These are phyloP conservation scores for Macaca fascicularis DNA, from an alignment of 2,113 vertebrate genomes.

Conservation along the genomic window T2T-MFA8v1.1 NC_088380.1:104382501-104383000, in stretches of 20 bases:
- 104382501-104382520: not conserved
- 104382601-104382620: not conserved
- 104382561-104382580: not conserved
- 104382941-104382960: not conserved
- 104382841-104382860: not conserved
- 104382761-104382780: not conserved
- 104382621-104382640: not conserved
- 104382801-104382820: not conserved
- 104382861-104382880: not conserved
- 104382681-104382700: not conserved
- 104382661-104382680: not conserved
- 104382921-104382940: not conserved
- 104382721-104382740: not conserved
- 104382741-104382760: not conserved
- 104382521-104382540: not conserved
- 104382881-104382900: not conserved
- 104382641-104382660: not conserved
- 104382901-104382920: not conserved
- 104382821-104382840: not conserved
- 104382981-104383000: not conserved
- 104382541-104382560: not conserved
- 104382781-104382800: not conserved
- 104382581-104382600: not conserved
- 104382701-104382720: not conserved
- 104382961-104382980: not conserved